Percentiles rank a stretch among this genome's conserved stretches.
Conservation (phyloP, 2,888 invertebrate genomes). For the Rhaphigaster nebulosa region DNA sequence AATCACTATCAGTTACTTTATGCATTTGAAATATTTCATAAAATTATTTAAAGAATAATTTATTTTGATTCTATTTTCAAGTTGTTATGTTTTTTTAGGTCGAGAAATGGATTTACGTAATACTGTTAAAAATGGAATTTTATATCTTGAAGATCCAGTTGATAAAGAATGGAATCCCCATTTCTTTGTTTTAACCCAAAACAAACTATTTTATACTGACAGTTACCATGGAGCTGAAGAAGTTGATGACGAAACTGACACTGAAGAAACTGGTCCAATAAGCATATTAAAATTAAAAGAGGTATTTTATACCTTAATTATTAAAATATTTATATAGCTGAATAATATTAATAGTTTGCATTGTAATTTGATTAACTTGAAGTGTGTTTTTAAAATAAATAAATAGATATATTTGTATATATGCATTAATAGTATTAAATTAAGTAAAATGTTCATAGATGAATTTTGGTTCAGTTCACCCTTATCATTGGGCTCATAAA, state of each 20-base stretch:
- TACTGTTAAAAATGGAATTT: constrained; percentile 89
- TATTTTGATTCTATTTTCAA: not conserved
- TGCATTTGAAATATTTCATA: not conserved
- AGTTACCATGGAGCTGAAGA: constrained; percentile 72
- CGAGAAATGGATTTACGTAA: constrained; percentile 84
- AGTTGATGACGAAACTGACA: constrained; percentile 72
- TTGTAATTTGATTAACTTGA: too few relatives aligned
- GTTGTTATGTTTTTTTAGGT: constrained; percentile 67
- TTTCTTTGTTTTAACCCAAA: constrained; percentile 91
- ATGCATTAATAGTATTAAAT: too few relatives aligned
- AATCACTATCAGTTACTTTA: too few relatives aligned
- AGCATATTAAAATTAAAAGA: constrained; percentile 73
- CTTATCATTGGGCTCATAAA: too few relatives aligned
- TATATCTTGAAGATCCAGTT: constrained; percentile 90
- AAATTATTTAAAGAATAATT: not conserved
- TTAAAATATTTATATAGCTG: not conserved
- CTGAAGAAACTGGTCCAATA: constrained; percentile 69
- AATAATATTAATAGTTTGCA: not conserved
- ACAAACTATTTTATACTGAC: constrained; percentile 90
- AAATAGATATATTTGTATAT: too few relatives aligned
- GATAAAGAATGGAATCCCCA: constrained; percentile 94
- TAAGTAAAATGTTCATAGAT: too few relatives aligned
- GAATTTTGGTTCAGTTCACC: too few relatives aligned
- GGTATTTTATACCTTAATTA: constrained; percentile 63
- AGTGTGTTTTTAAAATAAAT: too few relatives aligned